phyloP scores from a whole-genome alignment of 1,140 invertebrate species.

The Bombus picipes region DNA sequence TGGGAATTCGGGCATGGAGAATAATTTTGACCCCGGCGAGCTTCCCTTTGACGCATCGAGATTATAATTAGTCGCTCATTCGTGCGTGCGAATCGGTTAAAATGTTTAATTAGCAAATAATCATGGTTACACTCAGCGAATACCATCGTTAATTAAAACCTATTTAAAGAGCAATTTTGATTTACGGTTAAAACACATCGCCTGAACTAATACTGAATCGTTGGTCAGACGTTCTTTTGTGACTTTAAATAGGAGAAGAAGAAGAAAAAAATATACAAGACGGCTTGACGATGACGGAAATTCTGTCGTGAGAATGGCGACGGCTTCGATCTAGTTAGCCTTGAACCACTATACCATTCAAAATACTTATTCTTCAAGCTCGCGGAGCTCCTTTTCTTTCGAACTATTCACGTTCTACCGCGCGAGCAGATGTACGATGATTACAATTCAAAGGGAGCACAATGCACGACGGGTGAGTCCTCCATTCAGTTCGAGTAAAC shows the following conservation, averaged over 20 bases:
- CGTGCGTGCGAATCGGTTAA: not conserved
- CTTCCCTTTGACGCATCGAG: not conserved
- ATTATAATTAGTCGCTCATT: constrained; percentile 14
- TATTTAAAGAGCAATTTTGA: not conserved
- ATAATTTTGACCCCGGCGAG: constrained; percentile 33
- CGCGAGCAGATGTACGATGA: constrained; percentile 46
- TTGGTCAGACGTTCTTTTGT: not conserved
- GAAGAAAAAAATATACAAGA: not conserved
- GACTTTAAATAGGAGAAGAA: not conserved
- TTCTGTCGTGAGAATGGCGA: constrained; percentile 38
- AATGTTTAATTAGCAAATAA: constrained; percentile 23
- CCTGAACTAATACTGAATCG: not conserved
- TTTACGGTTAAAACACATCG: too few relatives aligned
- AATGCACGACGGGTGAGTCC: constrained; percentile 20
- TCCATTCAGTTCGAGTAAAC: constrained; percentile 22
- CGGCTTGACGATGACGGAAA: not conserved
- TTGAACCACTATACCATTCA: constrained; percentile 37
- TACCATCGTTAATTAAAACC: not conserved
- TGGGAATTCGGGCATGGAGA: constrained; percentile 32
- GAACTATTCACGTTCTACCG: constrained; percentile 32
- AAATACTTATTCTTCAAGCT: constrained; percentile 35
- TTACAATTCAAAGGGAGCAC: constrained; percentile 44
- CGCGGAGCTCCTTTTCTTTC: constrained; percentile 37
- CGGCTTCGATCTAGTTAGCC: constrained; percentile 39
- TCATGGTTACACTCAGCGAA: not conserved